A percentile compares a stretch with the other conserved stretches of the same genome.
Conservation (phyloP, 2,797 vertebrate genomes). For the Petrocephalus sullivani region DNA sequence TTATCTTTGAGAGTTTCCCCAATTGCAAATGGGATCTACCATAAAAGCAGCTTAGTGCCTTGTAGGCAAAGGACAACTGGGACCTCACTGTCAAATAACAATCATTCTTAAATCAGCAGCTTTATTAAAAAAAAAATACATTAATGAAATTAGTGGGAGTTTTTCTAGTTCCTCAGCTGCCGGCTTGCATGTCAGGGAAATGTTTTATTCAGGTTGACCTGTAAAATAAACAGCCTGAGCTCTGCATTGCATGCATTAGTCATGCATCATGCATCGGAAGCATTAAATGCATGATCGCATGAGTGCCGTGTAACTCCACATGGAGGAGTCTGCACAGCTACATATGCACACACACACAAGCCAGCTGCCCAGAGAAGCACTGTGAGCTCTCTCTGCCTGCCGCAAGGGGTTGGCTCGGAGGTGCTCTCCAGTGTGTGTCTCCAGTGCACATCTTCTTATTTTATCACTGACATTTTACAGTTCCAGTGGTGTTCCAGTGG, state of each 20-base stretch:
- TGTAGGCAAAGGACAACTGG: background rate
- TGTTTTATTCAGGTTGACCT: constrained; percentile 1
- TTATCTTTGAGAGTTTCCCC: background rate
- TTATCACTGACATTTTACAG: background rate
- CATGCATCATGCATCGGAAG: background rate
- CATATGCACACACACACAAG: background rate
- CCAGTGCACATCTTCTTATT: background rate
- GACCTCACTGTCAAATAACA: background rate
- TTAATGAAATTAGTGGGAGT: background rate
- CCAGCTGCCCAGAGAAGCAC: background rate
- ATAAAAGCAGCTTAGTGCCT: background rate
- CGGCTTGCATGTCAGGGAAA: background rate
- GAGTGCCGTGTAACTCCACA: background rate
- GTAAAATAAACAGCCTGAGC: background rate
- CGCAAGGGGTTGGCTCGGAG: background rate
- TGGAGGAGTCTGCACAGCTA: background rate
- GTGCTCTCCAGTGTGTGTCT: background rate
- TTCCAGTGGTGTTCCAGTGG: background rate
- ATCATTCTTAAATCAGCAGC: background rate
- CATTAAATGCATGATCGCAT: background rate
- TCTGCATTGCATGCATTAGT: background rate
- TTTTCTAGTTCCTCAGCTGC: background rate
- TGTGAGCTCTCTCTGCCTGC: background rate
- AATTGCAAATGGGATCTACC: background rate
- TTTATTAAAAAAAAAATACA: background rate